These are phyloP conservation scores for Protonibea diacanthus DNA, from an alignment of 2,797 vertebrate species.

Conservation along the genomic window DNA sequence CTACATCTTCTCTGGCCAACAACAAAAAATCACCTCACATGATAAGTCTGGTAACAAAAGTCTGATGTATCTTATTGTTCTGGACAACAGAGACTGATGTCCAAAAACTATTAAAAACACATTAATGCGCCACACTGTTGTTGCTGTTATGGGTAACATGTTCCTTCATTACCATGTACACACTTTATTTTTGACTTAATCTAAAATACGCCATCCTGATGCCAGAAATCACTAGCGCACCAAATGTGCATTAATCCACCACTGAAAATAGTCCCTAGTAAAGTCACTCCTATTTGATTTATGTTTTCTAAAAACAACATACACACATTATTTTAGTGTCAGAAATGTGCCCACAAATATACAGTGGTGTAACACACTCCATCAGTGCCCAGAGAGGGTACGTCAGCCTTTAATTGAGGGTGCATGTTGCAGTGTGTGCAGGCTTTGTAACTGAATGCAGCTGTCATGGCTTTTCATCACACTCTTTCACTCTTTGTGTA, in stretches of 20 bases:
- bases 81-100: background rate
- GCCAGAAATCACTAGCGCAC: background rate
- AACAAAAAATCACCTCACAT: background rate
- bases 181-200: background rate
- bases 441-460: conserved; percentile 30
- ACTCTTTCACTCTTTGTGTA: conserved; percentile 5
- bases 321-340: background rate
- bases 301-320: background rate
- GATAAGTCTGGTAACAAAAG: too few species aligned
- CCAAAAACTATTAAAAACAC: background rate
- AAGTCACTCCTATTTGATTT: background rate
- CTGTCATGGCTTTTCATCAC: conserved; percentile 37
- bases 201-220: too few species aligned
- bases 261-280: background rate
- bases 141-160: background rate
- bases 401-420: conserved; percentile 86
- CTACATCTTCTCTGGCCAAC: conserved; percentile 33
- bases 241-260: background rate
- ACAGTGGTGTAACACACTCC: conserved; percentile 43
- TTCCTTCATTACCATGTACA: background rate
- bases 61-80: background rate
- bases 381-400: conserved; percentile 59
- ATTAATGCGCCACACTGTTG: background rate
- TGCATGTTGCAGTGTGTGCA: conserved; percentile 52
- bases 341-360: background rate